A percentile compares a stretch with the other conserved stretches of the same genome.
Evolutionary conservation across 2,113 vertebrate genomes (phyloP).

Genomic region (Syngnathus scovelli): DNA sequence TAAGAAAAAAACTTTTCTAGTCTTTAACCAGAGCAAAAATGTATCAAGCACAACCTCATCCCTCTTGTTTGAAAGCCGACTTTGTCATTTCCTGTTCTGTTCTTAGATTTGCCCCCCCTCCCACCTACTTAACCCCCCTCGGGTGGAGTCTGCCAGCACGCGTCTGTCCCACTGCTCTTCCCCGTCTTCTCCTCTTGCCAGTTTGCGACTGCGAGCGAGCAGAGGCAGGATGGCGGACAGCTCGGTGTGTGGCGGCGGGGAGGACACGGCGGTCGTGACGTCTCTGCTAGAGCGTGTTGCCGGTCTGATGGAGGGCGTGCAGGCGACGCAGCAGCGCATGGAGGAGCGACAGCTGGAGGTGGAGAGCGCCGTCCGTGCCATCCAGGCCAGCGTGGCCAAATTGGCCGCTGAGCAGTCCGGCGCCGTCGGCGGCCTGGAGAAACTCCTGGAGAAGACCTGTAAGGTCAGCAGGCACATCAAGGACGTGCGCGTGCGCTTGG

Average conservation of each 20-base stretch:
- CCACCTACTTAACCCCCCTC: no score
- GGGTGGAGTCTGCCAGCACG: neutral
- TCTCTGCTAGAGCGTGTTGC: slow-evolving; percentile 89
- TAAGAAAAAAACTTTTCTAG: no score
- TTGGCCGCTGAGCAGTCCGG: slow-evolving; percentile 82
- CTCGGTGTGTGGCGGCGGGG: slow-evolving; percentile 67
- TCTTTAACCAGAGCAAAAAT: no score
- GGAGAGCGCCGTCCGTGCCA: slow-evolving; percentile 83
- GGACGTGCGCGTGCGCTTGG: slow-evolving; percentile 86
- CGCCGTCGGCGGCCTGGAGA: slow-evolving; percentile 76
- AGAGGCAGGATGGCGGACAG: slow-evolving; percentile 68
- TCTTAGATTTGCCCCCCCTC: no score
- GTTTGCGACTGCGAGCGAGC: neutral
- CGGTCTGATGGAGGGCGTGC: slow-evolving; percentile 86
- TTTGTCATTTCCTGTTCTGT: no score
- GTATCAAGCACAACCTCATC: no score
- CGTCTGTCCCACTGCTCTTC: neutral
- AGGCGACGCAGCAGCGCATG: slow-evolving; percentile 89
- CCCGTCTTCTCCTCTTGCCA: neutral
- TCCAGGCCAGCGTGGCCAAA: slow-evolving; percentile 87
- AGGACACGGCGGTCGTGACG: slow-evolving; percentile 81
- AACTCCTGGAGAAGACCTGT: slow-evolving; percentile 88
- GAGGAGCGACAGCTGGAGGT: slow-evolving; percentile 88
- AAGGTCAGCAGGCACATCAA: slow-evolving; percentile 91
- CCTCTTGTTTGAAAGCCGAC: no score